These are phyloP conservation scores for Conomelus anceps DNA, from an alignment of 2,888 invertebrate genomes.

Conservation along the genomic window DNA sequence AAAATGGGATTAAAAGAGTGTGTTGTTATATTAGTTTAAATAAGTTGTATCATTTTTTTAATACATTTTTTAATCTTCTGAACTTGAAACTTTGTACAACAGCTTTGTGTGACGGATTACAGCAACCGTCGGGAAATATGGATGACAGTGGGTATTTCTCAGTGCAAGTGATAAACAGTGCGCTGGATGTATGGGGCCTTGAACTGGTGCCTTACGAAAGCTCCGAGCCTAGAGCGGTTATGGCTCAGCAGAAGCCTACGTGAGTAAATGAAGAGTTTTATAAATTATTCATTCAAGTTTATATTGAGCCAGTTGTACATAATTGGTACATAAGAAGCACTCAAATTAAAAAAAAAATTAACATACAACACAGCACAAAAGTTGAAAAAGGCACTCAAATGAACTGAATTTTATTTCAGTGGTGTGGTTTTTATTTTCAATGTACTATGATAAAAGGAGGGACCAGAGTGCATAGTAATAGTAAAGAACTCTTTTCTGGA, in stretches of 20 bases:
- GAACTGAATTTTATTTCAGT: no score
- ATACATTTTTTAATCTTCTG: background rate
- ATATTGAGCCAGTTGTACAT: no score
- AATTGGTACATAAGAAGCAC: background rate
- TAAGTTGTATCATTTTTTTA: no score
- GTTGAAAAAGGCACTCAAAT: no score
- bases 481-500: no score
- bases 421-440: no score
- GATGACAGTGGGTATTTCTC: slow-evolving; percentile 79
- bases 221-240: slow-evolving; percentile 53
- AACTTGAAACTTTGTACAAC: background rate
- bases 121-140: slow-evolving; percentile 70
- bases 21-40: background rate
- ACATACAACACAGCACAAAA: no score
- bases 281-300: background rate
- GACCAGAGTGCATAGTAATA: no score
- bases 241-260: slow-evolving; percentile 53
- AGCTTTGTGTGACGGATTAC: slow-evolving; percentile 35
- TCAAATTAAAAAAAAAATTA: background rate
- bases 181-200: slow-evolving; percentile 62
- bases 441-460: no score
- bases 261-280: slow-evolving; percentile 44
- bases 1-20: no score
- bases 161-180: slow-evolving; percentile 69
- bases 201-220: slow-evolving; percentile 63